Evolutionary conservation across 2,888 invertebrate species (phyloP).

Genomic region (Drosophila prolongata): DNA sequence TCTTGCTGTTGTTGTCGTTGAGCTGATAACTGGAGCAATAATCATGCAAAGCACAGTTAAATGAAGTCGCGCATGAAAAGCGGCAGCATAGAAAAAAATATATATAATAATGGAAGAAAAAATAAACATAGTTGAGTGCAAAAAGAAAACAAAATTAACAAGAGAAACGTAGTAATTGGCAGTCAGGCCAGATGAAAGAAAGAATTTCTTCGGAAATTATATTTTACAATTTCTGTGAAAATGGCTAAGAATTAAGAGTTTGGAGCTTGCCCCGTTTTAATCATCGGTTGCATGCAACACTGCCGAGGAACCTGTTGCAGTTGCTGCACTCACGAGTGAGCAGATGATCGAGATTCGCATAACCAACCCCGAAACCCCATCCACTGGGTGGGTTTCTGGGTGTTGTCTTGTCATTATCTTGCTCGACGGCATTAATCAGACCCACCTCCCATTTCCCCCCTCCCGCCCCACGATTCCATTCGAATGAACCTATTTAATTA

Average conservation of each 20-base stretch:
- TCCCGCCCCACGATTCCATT: constrained; percentile 3
- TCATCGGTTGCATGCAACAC: constrained; percentile 74
- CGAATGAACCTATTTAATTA: constrained; percentile 33
- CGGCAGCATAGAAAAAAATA: constrained; percentile 19
- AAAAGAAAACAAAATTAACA: constrained; percentile 31
- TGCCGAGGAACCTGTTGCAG: constrained; percentile 58
- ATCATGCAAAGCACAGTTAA: constrained; percentile 77
- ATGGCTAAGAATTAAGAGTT: constrained; percentile 74
- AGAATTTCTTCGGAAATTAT: constrained; percentile 73
- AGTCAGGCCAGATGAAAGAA: constrained; percentile 48
- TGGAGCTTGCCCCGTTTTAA: constrained; percentile 67
- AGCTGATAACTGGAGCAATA: constrained; percentile 76
- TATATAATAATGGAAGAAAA: constrained; percentile 22
- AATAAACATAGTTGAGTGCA: constrained; percentile 37
- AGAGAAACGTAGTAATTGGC: constrained; percentile 69
- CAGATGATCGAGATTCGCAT: constrained; percentile 44
- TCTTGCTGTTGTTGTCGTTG: constrained; percentile 45
- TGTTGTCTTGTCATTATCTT: constrained; percentile 69
- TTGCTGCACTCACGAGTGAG: constrained; percentile 58
- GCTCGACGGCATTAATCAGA: constrained; percentile 66
- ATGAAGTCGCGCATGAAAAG: constrained; percentile 74
- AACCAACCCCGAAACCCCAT: constrained; percentile 14
- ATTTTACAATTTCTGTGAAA: constrained; percentile 76
- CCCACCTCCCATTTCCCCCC: not conserved
- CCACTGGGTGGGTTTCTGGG: constrained; percentile 63